phyloP scores from a whole-genome alignment of 2,113 vertebrate genomes.

The Oceanodroma tethys region DNA sequence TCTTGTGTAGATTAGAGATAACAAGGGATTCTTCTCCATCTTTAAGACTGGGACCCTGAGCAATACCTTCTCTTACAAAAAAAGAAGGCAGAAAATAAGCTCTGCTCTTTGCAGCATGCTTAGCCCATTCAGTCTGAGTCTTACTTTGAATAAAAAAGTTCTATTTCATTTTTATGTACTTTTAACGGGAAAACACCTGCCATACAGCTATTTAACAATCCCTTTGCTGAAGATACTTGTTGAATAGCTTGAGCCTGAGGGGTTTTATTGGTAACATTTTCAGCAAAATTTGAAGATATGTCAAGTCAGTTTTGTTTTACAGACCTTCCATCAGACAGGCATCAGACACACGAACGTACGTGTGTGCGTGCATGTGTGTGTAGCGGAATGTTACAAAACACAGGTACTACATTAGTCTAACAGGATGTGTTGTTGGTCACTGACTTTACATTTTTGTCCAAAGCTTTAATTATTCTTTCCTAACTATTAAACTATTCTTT shows the following conservation, averaged over 20 bases:
- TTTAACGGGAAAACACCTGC: not conserved
- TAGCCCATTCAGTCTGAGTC: not conserved
- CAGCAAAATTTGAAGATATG: not conserved
- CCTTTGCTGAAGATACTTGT: not conserved
- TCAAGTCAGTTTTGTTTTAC: not conserved
- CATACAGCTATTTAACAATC: not conserved
- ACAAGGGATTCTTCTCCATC: not conserved
- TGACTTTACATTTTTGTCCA: not conserved
- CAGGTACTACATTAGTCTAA: not conserved
- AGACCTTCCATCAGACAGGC: not conserved
- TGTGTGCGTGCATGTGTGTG: too few relatives aligned
- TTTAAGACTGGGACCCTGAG: not conserved
- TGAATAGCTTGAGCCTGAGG: not conserved
- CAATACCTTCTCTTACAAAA: not conserved
- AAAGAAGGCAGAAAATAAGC: not conserved
- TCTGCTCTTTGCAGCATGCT: not conserved
- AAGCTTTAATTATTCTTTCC: not conserved
- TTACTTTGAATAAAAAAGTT: not conserved
- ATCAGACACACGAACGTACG: too few relatives aligned
- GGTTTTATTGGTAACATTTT: rapidly evolving
- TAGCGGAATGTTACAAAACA: not conserved
- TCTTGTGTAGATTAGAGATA: not conserved
- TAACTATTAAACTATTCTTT: not conserved
- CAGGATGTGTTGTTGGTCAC: not conserved
- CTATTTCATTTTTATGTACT: not conserved